A percentile compares a stretch with the other conserved stretches of the same genome.
Conservation (phyloP, 2,888 invertebrate species). For the Subacronicta megacephala region DNA sequence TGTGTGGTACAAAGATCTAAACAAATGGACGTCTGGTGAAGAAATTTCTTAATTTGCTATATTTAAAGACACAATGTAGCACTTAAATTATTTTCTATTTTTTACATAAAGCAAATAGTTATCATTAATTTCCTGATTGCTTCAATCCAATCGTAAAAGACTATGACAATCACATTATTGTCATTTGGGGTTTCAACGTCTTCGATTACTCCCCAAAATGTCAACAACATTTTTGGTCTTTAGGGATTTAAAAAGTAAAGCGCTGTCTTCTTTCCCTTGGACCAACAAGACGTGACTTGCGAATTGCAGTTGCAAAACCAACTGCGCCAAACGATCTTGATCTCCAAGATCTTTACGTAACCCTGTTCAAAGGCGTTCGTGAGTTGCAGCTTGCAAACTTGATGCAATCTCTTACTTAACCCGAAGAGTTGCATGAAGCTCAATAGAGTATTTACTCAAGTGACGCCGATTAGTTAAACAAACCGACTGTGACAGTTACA, state of each 20-base stretch:
- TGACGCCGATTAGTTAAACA: conserved; percentile 22
- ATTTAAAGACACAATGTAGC: neutral
- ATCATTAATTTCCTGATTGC: no score
- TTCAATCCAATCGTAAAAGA: no score
- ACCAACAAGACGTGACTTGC: conserved; percentile 31
- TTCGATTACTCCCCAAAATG: neutral
- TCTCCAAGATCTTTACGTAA: conserved; percentile 46
- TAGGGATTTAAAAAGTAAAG: neutral
- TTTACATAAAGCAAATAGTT: no score
- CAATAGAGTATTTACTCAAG: conserved; percentile 38
- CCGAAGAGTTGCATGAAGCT: conserved; percentile 19
- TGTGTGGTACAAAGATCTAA: conserved; percentile 54
- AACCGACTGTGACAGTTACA: conserved; percentile 32
- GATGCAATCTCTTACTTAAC: conserved; percentile 54
- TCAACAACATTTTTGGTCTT: neutral
- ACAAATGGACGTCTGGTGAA: conserved; percentile 22
- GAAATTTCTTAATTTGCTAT: conserved; percentile 1
- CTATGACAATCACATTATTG: no score
- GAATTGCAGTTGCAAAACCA: conserved; percentile 40
- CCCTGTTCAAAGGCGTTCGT: conserved; percentile 20
- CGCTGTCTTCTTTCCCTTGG: conserved; percentile 17
- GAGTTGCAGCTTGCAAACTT: conserved; percentile 38
- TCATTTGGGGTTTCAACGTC: no score
- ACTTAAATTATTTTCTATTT: neutral
- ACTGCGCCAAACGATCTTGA: conserved; percentile 49